Evolutionary conservation across 2,113 vertebrate species (phyloP).

Genomic region (Oncorhynchus mykiss): DNA sequence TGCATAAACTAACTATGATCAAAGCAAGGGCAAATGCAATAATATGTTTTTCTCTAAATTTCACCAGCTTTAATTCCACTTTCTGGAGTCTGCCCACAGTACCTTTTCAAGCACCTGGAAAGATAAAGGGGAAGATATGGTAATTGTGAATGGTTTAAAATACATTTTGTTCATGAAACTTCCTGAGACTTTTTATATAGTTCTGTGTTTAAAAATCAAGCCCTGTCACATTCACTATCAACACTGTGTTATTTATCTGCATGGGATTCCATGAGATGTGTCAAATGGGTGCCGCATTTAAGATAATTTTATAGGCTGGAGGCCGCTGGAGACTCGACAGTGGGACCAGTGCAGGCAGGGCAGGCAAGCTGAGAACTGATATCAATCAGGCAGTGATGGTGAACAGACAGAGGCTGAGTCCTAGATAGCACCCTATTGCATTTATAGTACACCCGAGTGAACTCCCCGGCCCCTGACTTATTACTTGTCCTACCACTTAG

Average conservation of each 20-base stretch:
- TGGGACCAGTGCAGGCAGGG: conserved; percentile 42
- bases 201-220: neutral
- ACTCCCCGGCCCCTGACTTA: conserved; percentile 27
- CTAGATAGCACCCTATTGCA: too few relatives aligned
- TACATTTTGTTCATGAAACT: neutral
- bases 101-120: neutral
- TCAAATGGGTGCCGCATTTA: conserved; percentile 38
- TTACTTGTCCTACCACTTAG: conserved; percentile 29
- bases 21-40: neutral
- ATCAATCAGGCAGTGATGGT: conserved; percentile 26
- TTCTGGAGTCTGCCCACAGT: neutral
- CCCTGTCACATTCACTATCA: neutral
- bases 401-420: neutral
- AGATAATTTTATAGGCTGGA: conserved; percentile 16
- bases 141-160: neutral
- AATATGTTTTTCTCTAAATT: neutral
- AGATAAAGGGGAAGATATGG: neutral
- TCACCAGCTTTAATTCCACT: neutral
- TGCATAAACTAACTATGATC: neutral
- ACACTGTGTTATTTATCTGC: conserved; percentile 3
- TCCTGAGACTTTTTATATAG: neutral
- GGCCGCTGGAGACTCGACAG: conserved; percentile 19
- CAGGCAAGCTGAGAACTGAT: conserved; percentile 55
- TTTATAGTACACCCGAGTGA: neutral
- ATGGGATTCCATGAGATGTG: conserved; percentile 14